These are phyloP conservation scores for Cecropterus lyciades DNA, from an alignment of 1,140 invertebrate genomes.

Conservation along the genomic window DNA sequence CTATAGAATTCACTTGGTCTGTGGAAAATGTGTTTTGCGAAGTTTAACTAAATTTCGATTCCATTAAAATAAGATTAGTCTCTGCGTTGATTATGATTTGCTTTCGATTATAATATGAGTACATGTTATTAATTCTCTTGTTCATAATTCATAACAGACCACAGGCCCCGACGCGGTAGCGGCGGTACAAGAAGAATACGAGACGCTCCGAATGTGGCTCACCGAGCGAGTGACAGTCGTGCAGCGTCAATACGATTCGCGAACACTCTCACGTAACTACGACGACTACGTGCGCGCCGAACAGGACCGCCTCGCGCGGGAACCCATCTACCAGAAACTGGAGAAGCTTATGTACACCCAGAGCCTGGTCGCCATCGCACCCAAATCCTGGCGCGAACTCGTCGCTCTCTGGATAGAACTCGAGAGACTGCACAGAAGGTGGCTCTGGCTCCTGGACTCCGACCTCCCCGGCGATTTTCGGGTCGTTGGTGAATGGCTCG, in stretches of 20 bases:
- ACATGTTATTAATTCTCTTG: too few relatives aligned
- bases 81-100: too few relatives aligned
- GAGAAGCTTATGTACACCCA: slow-evolving; percentile 90
- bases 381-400: slow-evolving; percentile 92
- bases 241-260: slow-evolving; percentile 88
- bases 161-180: slow-evolving; percentile 88
- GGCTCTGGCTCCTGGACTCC: slow-evolving; percentile 94
- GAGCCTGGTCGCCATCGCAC: slow-evolving; percentile 90
- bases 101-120: too few relatives aligned
- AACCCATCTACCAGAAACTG: slow-evolving; percentile 88
- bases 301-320: slow-evolving; percentile 89
- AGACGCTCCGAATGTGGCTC: slow-evolving; percentile 92
- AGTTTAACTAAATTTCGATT: too few relatives aligned
- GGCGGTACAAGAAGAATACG: slow-evolving; percentile 92
- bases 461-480: slow-evolving; percentile 93
- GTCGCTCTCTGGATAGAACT: slow-evolving; percentile 91
- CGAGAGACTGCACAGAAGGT: slow-evolving; percentile 90
- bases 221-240: slow-evolving; percentile 89
- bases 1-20: too few relatives aligned
- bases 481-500: slow-evolving; percentile 94
- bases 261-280: slow-evolving; percentile 87
- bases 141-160: slow-evolving; percentile 69
- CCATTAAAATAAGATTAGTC: too few relatives aligned
- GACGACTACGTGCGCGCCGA: slow-evolving; percentile 90
- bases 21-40: too few relatives aligned